Conservation (phyloP, 2,113 vertebrate genomes). For the Mungos mungo region DNA sequence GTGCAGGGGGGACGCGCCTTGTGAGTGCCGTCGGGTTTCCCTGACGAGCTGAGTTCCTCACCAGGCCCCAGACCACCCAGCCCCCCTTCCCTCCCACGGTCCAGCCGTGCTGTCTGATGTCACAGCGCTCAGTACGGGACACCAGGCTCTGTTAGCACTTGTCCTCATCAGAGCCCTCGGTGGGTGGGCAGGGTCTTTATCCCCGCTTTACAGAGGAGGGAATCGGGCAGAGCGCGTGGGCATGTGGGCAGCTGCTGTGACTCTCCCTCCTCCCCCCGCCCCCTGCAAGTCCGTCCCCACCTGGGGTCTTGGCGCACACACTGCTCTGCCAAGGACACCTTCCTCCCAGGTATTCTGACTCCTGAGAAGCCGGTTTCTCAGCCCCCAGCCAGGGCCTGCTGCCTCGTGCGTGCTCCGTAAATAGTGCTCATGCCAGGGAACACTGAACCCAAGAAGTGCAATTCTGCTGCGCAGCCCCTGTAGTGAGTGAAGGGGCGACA, state of each 20-base stretch:
- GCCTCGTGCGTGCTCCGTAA: accelerated
- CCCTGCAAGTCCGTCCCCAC: not conserved
- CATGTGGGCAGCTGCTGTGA: not conserved
- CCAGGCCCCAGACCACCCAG: not conserved
- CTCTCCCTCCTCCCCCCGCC: accelerated
- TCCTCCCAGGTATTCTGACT: not conserved
- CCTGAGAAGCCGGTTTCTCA: not conserved
- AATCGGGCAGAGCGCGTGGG: too few relatives aligned
- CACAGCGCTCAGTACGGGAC: accelerated
- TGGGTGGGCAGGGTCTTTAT: accelerated
- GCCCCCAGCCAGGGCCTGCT: not conserved
- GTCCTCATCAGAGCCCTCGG: not conserved
- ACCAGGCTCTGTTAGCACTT: accelerated
- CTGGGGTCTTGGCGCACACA: accelerated
- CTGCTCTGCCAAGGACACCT: not conserved
- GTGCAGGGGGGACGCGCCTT: accelerated
- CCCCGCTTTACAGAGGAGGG: too few relatives aligned
- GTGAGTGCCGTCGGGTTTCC: accelerated
- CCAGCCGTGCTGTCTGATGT: accelerated
- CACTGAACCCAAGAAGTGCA: too few relatives aligned
- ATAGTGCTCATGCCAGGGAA: too few relatives aligned
- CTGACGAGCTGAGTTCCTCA: accelerated
- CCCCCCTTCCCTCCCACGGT: not conserved
- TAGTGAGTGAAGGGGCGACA: accelerated
- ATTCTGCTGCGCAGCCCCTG: accelerated